phyloP scores from a whole-genome alignment of 2,797 vertebrate genomes.

The Sparidentex hasta region DNA sequence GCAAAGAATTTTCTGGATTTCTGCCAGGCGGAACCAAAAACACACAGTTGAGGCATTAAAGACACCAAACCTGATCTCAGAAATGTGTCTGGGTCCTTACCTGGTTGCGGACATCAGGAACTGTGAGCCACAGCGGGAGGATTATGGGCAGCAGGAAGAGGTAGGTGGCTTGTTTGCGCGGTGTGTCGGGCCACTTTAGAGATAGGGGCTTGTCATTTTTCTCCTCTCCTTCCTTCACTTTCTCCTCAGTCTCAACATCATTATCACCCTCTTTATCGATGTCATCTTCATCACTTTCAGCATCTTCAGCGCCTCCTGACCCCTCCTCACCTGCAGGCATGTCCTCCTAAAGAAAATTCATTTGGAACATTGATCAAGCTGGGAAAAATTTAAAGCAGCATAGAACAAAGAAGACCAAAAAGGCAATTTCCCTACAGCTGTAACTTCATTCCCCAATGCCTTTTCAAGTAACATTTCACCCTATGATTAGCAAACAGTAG shows the following conservation, averaged over 20 bases:
- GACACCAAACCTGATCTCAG: not conserved
- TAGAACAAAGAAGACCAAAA: not conserved
- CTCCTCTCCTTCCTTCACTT: constrained; percentile 34
- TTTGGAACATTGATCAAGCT: not conserved
- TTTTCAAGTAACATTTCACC: not conserved
- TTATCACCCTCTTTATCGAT: constrained; percentile 72
- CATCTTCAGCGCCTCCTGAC: constrained; percentile 67
- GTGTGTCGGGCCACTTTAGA: constrained; percentile 91
- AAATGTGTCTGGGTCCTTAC: constrained; percentile 76
- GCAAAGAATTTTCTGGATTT: constrained; percentile 89
- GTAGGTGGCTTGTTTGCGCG: constrained; percentile 91
- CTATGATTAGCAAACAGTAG: not conserved
- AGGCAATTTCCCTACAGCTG: not conserved
- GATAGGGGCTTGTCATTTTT: constrained; percentile 88
- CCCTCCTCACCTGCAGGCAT: constrained; percentile 55
- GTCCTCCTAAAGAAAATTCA: constrained; percentile 48
- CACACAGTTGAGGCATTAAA: not conserved
- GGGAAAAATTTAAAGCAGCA: no score
- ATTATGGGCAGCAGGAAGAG: constrained; percentile 93
- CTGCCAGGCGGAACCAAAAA: constrained; percentile 76
- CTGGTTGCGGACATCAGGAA: constrained; percentile 92
- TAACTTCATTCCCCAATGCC: not conserved
- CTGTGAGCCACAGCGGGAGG: constrained; percentile 93
- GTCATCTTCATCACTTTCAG: constrained; percentile 60
- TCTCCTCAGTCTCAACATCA: constrained; percentile 51